Evolutionary conservation across 2,888 invertebrate genomes (phyloP), one percentile per base, ranked within the genome.

Genomic region (Polydrusus cervinus): DNA sequence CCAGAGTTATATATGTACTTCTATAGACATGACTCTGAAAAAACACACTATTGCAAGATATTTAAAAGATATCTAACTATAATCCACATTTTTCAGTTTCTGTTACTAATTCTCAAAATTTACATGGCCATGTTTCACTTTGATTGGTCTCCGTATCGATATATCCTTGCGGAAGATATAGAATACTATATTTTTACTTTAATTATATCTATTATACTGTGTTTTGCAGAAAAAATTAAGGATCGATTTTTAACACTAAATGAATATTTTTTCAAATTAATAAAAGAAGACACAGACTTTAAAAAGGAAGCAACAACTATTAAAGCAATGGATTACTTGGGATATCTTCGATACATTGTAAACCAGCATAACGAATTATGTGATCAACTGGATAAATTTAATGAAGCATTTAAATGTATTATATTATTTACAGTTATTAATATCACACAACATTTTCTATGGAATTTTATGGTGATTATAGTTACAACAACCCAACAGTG

Each of bases 361-460:
- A 16, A 53, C 30, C 51, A 40, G 34, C 38, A 66, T 14, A 66
- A 66, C 20, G 20, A 30, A 10, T 25, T 66, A 30, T 53, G 66
- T 38, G 53, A 66, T 66, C 40, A 30, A 38, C 18, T 66, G 18
- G 66, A 66, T 53, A 53, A 34, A 38, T 66, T 66, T 34, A 66
- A 66, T 18, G 8, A 66, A 51, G n/a, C 38, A 0, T 66, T 66
- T 40, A 66, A 66, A 34, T 51, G 14, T 53, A 13, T 16, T 3
- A 34, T 66, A 18, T 11, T 53, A 38, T 25, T 66, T 5, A 66
- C 34, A 13, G 40, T 53, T 40, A n/a, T 66, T 11, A 38, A 51
- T 20, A 18, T 66, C 10, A 66, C 14, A 18, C 16, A 10, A 16
- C 49, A 66, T 13, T 49, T 66, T 38, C 13, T 66, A 34, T 66